Conservation (phyloP, 2,113 vertebrate genomes). For the Hemichromis elongatus region DNA sequence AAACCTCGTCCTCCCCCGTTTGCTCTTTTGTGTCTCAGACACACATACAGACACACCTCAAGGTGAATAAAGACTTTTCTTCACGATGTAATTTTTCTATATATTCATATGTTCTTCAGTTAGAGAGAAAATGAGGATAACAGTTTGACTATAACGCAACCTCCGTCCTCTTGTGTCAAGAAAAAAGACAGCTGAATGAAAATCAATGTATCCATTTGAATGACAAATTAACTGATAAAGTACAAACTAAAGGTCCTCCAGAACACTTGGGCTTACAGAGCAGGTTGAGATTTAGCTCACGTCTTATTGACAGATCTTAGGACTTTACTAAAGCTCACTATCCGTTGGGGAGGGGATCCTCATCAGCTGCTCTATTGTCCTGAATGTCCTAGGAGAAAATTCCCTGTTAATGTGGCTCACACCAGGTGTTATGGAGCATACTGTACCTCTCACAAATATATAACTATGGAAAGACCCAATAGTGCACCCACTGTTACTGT, state of each 20-base stretch:
- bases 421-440: background rate
- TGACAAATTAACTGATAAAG: conserved; percentile 19
- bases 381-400: background rate
- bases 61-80: conserved; percentile 17
- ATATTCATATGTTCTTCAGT: background rate
- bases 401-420: background rate
- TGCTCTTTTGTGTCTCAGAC: background rate
- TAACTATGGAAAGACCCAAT: background rate
- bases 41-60: background rate
- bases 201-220: background rate
- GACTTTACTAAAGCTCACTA: background rate
- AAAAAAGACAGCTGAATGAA: background rate
- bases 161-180: background rate
- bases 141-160: background rate
- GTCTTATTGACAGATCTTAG: background rate
- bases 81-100: background rate
- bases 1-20: conserved; percentile 11
- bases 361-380: conserved; percentile 8
- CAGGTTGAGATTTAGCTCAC: background rate
- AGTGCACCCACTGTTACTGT: background rate
- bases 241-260: background rate
- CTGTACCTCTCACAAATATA: background rate
- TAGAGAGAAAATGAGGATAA: background rate
- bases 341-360: background rate
- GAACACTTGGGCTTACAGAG: background rate